Evolutionary conservation across 2,113 vertebrate genomes (phyloP), one percentile per base, ranked within the genome.

Genomic region (Salvator merianae): DNA sequence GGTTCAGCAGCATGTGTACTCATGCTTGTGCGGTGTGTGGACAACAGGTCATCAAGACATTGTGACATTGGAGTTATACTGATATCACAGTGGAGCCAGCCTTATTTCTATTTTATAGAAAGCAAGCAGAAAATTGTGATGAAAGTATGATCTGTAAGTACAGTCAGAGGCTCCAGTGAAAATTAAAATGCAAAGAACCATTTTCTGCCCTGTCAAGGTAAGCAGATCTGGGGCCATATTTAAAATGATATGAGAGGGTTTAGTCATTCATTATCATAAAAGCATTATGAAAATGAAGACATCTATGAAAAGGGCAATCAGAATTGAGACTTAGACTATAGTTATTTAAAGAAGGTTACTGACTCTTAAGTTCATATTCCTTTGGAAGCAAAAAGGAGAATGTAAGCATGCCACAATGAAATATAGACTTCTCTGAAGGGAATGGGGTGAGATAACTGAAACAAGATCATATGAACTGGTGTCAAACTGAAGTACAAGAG

Each of bases 231-330:
- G 30, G 7, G 63, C 3, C 74, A 22, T 14, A 66, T 86, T 85
- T 91, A 43, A 89, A 85, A 88, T 76, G 36, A 0, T 0, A 2
- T 81, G 34, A 79, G n/a, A 69, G 43, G 34, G 38, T 87, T 71
- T 87, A 70, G 85, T 83, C 13, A 81, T n/a, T 88, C 66, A 84
- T 89, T 75, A 72, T 82, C 78, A 82, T 6, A 84, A 47, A 83
- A 4, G 22, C 82, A 77, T 77, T 81, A 90, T 90, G 53, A 68
- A 89, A 89, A 87, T 78, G 30, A 18, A 88, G 22, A 22, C 34
- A 88, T 81, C 26, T 81, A 88, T 83, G 32, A 28, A 87, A 77
- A 89, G 53, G 83, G 7, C n/a, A 83, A 82, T 83, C 53, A 79
- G 65, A 87, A 83, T 2, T 83, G 65, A 83, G 24, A 82, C n/a